phyloP scores from a whole-genome alignment of 2,113 vertebrate species.

The Cricetomys ansorgei region DNA sequence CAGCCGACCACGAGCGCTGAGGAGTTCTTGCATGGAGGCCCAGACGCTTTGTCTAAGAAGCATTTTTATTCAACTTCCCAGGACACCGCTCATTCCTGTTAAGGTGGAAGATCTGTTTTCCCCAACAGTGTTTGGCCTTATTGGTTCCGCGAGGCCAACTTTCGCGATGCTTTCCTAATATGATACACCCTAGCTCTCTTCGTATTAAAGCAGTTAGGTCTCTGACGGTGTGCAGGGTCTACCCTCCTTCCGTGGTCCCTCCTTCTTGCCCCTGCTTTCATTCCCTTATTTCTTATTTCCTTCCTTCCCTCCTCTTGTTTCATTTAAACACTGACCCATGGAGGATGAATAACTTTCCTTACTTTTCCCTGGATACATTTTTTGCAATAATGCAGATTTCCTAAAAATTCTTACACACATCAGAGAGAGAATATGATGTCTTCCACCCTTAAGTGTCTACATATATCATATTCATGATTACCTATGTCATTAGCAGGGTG shows the following conservation, averaged over 20 bases:
- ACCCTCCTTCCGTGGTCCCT: not conserved
- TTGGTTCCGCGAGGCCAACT: not conserved
- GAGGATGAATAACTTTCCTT: not conserved
- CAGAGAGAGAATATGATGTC: not conserved
- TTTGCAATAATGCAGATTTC: not conserved
- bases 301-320: not conserved
- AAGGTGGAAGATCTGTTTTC: not conserved
- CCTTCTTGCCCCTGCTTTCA: not conserved
- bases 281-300: not conserved
- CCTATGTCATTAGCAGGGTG: not conserved
- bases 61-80: not conserved
- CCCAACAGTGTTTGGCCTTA: not conserved
- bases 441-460: not conserved
- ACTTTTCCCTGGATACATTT: slow-evolving; percentile 41
- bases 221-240: not conserved
- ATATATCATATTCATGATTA: not conserved
- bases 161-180: slow-evolving; percentile 3
- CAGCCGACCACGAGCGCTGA: not conserved
- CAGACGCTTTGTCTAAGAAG: not conserved
- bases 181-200: not conserved
- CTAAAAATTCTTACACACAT: not conserved
- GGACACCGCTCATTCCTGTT: not conserved
- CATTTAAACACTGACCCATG: not conserved
- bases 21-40: not conserved
- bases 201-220: slow-evolving; percentile 11